Evolutionary conservation across 2,888 invertebrate species (phyloP), one percentile per base, ranked within the genome.

Genomic region (Frankliniella fusca): DNA sequence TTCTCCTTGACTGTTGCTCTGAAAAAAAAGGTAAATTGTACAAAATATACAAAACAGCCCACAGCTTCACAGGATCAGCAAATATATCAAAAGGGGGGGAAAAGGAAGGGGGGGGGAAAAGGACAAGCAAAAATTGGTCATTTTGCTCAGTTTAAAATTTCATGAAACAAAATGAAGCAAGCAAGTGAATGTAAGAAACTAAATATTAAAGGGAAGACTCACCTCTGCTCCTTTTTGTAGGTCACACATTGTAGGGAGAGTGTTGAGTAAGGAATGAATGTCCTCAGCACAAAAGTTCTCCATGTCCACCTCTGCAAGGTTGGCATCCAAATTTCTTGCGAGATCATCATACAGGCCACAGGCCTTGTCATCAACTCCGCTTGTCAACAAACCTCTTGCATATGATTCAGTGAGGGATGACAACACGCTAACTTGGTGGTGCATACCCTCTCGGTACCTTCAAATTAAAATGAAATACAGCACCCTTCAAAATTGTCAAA

Each of bases 251-350:
- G 93, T 93, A 82, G 94, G 94, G 87, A 94, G 89, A 87, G 93
- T 93, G 85, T 94, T 93, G 84, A 97, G 91, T 86, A 96, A 90
- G 85, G 95, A 94, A 87, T 95, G 95, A 86, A 97, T 97, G 87
- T 97, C 97, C 89, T 96, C 95, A 38, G 96, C 94, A 85, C 94
- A 92, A 89, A 97, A 97, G 88, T 95, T 95, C 89, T 97, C 97
- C 94, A 97, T 97, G 89, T 97, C 97, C 83, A 96, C 96, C 89
- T 97, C 96, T 79, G 97, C 97, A 86, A 97, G 91, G 89, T 97
- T 97, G 84, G 96, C 96, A 89, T 97, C 97, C 89, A 97, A 91
- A 88, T 96, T 95, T 87, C 95, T 92, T 70, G 96, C 93, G 87
- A 96, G 90, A 87, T 95, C 95, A 88, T 96, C 95, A 88, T 96